Conservation (phyloP, 2,113 vertebrate genomes). For the Callospermophilus lateralis region DNA sequence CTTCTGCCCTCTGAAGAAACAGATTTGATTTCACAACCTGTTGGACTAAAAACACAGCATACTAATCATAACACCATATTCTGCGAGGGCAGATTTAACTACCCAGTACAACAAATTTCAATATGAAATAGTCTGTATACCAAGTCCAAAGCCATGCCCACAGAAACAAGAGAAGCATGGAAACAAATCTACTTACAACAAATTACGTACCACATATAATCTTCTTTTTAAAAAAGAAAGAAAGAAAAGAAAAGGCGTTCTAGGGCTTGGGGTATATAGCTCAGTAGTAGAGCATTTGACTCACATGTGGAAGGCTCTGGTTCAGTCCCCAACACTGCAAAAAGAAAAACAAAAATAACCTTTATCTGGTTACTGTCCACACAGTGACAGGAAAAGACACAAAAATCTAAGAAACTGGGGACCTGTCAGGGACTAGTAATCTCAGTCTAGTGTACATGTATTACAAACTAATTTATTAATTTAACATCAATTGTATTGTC, state of each 20-base stretch:
- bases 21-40: constrained; percentile 79
- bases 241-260: background rate
- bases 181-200: constrained; percentile 59
- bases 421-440: constrained; percentile 30
- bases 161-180: constrained; percentile 63
- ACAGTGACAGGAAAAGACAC: constrained; percentile 11
- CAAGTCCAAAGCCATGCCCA: constrained; percentile 62
- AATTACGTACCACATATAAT: constrained; percentile 40
- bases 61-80: constrained; percentile 78
- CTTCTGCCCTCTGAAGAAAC: constrained; percentile 73
- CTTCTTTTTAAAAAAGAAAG: constrained; percentile 1
- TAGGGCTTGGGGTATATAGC: background rate
- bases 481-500: background rate
- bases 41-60: constrained; percentile 76
- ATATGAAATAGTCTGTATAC: constrained; percentile 64
- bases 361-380: constrained; percentile 47
- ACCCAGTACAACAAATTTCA: constrained; percentile 69
- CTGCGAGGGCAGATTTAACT: constrained; percentile 78
- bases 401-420: constrained; percentile 8
- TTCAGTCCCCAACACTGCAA: background rate
- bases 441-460: background rate
- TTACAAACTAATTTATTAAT: constrained; percentile 23
- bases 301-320: background rate
- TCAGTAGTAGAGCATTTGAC: background rate
- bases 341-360: background rate